phyloP scores from a whole-genome alignment of 2,113 vertebrate genomes.

The Loxodonta africana region DNA sequence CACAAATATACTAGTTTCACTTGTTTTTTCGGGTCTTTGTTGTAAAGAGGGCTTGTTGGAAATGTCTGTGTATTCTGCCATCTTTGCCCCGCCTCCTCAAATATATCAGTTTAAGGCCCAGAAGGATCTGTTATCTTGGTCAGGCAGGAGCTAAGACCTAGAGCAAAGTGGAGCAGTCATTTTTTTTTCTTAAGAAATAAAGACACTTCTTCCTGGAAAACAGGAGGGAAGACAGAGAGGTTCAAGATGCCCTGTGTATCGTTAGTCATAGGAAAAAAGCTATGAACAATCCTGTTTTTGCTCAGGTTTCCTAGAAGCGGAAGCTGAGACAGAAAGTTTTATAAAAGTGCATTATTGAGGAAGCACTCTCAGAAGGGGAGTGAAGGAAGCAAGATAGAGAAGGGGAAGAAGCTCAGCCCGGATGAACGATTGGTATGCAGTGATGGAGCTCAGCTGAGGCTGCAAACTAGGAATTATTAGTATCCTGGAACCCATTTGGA shows the following conservation, averaged over 20 bases:
- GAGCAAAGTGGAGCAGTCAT: constrained; percentile 7
- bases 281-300: background rate
- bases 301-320: background rate
- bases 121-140: constrained; percentile 46
- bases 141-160: background rate
- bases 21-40: too few species aligned
- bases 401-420: background rate
- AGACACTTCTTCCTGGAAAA: constrained; percentile 8
- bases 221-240: background rate
- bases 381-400: constrained; percentile 5
- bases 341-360: background rate
- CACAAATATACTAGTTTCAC: too few species aligned
- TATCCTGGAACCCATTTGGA: background rate
- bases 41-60: too few species aligned
- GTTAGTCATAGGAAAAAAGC: constrained; percentile 12
- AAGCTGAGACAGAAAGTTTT: constrained; percentile 1
- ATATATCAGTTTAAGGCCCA: background rate
- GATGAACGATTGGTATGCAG: background rate
- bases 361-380: background rate
- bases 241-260: constrained; percentile 22
- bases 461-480: background rate
- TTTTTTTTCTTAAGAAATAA: background rate
- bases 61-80: too few species aligned
- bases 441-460: background rate
- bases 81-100: too few species aligned